Conservation (phyloP, 2,797 vertebrate genomes). For the Myotis findleyi region DNA sequence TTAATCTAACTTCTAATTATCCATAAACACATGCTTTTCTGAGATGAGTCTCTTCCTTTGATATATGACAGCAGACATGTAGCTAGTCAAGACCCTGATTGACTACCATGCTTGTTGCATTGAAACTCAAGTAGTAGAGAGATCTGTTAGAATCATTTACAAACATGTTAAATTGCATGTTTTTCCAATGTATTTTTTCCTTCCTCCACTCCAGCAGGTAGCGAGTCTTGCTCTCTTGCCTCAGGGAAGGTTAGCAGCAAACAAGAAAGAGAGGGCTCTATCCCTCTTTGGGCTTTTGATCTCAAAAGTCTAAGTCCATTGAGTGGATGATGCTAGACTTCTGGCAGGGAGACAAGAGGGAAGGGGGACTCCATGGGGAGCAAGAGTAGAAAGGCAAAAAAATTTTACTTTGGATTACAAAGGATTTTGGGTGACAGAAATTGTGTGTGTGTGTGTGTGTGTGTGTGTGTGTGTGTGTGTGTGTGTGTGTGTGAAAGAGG, state of each 20-base stretch:
- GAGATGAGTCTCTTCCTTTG: background rate
- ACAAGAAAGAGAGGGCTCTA: background rate
- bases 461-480: background rate
- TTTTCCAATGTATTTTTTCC: background rate
- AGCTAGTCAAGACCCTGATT: background rate
- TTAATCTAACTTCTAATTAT: slow-evolving; percentile 53
- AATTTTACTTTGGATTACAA: background rate
- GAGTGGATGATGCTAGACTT: background rate
- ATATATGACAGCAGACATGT: background rate
- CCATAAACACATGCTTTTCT: background rate
- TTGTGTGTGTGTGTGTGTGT: background rate
- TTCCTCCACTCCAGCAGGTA: background rate
- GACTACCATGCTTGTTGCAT: background rate
- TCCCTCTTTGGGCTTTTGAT: background rate
- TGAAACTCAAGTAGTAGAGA: background rate
- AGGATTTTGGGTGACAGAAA: background rate
- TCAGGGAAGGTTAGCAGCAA: background rate
- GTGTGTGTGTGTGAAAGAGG: background rate
- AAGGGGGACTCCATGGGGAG: background rate
- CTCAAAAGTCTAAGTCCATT: background rate
- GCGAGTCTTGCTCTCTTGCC: background rate
- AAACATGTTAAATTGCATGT: background rate
- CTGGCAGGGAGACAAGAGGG: background rate
- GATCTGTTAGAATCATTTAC: background rate
- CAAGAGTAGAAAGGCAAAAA: background rate